phyloP scores from a whole-genome alignment of 2,113 vertebrate species.

The Burhinus oedicnemus region DNA sequence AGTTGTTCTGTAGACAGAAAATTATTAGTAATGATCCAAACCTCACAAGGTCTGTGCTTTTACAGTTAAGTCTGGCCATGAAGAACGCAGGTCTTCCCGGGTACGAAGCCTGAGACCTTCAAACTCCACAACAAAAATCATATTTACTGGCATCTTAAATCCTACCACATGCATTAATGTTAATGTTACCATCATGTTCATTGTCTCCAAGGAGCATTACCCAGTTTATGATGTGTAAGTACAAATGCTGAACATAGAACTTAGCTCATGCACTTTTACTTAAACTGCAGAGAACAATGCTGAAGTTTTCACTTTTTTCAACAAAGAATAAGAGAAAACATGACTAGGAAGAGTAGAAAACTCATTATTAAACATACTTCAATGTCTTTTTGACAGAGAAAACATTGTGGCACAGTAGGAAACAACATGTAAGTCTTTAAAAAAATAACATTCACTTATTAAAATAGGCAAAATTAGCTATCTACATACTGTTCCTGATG shows the following conservation, averaged over 20 bases:
- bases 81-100: background rate
- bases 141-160: constrained; percentile 78
- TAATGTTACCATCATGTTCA: constrained; percentile 78
- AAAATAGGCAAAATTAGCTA: background rate
- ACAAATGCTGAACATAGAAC: background rate
- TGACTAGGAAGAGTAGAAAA: background rate
- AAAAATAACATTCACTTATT: background rate
- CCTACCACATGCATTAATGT: constrained; percentile 81
- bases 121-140: background rate
- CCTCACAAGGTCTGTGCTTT: background rate
- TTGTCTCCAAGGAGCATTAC: constrained; percentile 79
- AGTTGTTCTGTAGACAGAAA: background rate
- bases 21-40: background rate
- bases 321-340: rapidly evolving
- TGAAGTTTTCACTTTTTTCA: background rate
- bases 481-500: background rate
- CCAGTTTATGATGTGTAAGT: constrained; percentile 89
- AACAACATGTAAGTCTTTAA: background rate
- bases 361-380: background rate
- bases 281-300: background rate
- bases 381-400: background rate
- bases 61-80: background rate
- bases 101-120: background rate
- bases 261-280: background rate
- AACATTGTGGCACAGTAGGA: background rate